Evolutionary conservation across 2,113 vertebrate species (phyloP).

Genomic region (Elanus axillaris): DNA sequence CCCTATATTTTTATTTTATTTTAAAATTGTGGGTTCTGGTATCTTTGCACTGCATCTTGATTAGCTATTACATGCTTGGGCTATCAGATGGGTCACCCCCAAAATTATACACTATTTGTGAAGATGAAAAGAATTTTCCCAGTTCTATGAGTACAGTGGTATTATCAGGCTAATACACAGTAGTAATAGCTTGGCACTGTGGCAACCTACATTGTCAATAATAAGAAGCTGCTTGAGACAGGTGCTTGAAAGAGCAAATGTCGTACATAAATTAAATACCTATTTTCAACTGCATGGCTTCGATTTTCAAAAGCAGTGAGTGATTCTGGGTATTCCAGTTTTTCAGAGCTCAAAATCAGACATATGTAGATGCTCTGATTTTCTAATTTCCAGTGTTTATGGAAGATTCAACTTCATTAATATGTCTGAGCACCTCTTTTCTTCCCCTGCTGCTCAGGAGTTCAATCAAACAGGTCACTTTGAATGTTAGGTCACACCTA

Average conservation of each 20-base stretch:
- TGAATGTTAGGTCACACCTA: neutral
- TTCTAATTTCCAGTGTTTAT: conserved; percentile 25
- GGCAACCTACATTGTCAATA: neutral
- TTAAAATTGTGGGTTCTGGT: neutral
- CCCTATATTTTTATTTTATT: conserved; percentile 18
- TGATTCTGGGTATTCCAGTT: neutral
- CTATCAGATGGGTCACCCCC: conserved; percentile 52
- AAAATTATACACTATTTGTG: conserved; percentile 48
- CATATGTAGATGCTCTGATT: neutral
- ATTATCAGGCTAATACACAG: conserved; percentile 9
- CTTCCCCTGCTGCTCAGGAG: neutral
- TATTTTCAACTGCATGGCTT: conserved; percentile 1
- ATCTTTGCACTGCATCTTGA: conserved; percentile 12
- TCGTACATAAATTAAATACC: conserved; percentile 14
- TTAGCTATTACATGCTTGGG: neutral
- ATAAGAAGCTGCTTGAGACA: conserved; percentile 31
- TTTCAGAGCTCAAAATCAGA: neutral
- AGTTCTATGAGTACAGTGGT: conserved; percentile 5
- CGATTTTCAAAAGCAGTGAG: neutral
- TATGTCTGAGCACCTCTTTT: neutral
- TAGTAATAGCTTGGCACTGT: conserved; percentile 22
- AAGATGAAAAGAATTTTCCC: conserved; percentile 39
- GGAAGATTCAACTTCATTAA: neutral
- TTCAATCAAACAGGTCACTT: conserved; percentile 7
- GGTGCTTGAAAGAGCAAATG: conserved; percentile 11